phyloP scores from a whole-genome alignment of 2,888 invertebrate genomes.

The Drosophila ezoana region DNA sequence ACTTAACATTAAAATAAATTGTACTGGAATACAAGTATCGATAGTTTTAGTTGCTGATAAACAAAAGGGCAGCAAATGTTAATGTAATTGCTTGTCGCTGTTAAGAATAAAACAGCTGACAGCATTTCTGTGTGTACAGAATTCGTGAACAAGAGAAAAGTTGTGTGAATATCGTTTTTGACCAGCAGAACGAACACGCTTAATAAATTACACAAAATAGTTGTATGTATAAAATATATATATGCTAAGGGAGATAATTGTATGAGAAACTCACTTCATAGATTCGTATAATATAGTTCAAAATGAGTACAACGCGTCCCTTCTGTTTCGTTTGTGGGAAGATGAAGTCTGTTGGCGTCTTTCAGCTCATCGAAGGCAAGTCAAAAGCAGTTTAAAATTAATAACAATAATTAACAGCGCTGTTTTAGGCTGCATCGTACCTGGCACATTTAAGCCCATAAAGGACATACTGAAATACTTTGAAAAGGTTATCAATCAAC shows the following conservation, averaged over 20 bases:
- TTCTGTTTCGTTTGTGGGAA: conserved; percentile 70
- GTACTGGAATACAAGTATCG: background rate
- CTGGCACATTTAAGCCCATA: conserved; percentile 67
- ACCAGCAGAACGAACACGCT: background rate
- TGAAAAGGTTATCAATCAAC: conserved; percentile 67
- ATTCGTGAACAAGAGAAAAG: conserved; percentile 31
- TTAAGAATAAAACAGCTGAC: conserved; percentile 35
- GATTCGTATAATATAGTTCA: background rate
- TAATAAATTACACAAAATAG: background rate
- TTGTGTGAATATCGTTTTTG: background rate
- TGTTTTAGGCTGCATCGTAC: conserved; percentile 66
- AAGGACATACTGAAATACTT: conserved; percentile 68
- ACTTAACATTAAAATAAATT: too few species aligned
- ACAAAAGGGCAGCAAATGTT: background rate
- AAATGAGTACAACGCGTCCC: conserved; percentile 47
- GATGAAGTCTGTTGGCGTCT: conserved; percentile 64
- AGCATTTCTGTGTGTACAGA: conserved; percentile 35
- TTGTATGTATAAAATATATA: background rate
- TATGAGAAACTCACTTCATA: background rate
- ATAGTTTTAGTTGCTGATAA: conserved; percentile 10
- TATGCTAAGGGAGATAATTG: background rate
- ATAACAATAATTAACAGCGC: background rate
- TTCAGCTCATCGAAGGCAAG: conserved; percentile 54
- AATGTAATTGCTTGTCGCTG: conserved; percentile 7
- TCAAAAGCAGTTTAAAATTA: background rate